Conservation (phyloP, 2,797 vertebrate species). For the Crenichthys baileyi region DNA sequence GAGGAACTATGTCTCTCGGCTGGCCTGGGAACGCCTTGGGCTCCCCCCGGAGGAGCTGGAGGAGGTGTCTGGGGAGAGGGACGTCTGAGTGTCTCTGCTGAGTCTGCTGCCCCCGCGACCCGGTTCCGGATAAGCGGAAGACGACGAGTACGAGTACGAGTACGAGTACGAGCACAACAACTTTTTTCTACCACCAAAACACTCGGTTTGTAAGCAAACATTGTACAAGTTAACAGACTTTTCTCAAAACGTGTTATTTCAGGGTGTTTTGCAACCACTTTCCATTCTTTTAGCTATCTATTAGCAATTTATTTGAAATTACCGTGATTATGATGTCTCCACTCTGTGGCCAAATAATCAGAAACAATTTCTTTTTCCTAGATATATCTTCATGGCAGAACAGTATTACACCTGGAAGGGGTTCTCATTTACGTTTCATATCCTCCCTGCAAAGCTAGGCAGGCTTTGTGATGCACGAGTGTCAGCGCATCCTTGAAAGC, state of each 20-base stretch:
- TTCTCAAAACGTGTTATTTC: background rate
- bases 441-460: background rate
- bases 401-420: background rate
- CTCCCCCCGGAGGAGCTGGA: too few relatives aligned
- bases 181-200: background rate
- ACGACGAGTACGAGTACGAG: too few relatives aligned
- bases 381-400: background rate
- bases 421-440: background rate
- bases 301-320: background rate
- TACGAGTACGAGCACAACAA: too few relatives aligned
- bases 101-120: too few relatives aligned
- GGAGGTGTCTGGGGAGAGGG: too few relatives aligned
- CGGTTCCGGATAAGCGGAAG: too few relatives aligned
- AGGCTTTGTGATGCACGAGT: background rate
- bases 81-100: too few relatives aligned
- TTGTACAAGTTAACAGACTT: background rate
- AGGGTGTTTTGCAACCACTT: background rate
- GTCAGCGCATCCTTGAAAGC: slow-evolving; percentile 25
- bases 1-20: too few relatives aligned
- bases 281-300: background rate
- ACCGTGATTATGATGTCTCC: background rate
- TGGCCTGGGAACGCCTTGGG: too few relatives aligned
- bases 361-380: background rate
- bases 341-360: background rate
- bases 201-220: background rate